A percentile compares a stretch with the other conserved stretches of the same genome.
Evolutionary conservation across 2,888 invertebrate species (phyloP).

Genomic region (Sturmia bella): DNA sequence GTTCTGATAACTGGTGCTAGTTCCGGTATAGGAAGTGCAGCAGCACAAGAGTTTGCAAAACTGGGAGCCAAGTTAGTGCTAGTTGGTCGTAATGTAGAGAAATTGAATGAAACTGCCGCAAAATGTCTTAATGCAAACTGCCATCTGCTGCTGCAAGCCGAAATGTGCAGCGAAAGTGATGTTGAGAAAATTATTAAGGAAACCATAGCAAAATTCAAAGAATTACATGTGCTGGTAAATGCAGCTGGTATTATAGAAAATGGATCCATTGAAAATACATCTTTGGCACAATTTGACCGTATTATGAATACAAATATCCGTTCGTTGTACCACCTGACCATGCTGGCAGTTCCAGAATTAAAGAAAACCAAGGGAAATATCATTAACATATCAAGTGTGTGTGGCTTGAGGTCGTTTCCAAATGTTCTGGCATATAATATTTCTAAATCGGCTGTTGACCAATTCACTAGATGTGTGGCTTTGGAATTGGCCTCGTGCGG

Average conservation of each 20-base stretch:
- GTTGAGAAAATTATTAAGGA: conserved; percentile 87
- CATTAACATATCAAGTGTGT: conserved; percentile 97
- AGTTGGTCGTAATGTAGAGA: conserved; percentile 87
- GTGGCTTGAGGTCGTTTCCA: conserved; percentile 93
- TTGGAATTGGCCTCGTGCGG: conserved; percentile 91
- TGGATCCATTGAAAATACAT: conserved; percentile 92
- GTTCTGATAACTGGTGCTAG: conserved; percentile 87
- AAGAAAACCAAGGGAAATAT: conserved; percentile 92
- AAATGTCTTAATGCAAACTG: conserved; percentile 82
- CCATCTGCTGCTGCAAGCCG: conserved; percentile 86
- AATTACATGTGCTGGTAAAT: conserved; percentile 91
- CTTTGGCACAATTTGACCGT: conserved; percentile 92
- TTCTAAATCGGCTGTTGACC: conserved; percentile 96
- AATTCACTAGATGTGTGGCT: conserved; percentile 95
- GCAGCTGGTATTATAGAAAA: conserved; percentile 92
- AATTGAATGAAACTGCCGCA: conserved; percentile 85
- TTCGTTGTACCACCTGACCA: conserved; percentile 90
- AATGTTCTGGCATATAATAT: conserved; percentile 94
- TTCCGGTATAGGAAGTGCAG: conserved; percentile 88
- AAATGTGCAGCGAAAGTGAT: conserved; percentile 88
- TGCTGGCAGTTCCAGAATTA: conserved; percentile 93
- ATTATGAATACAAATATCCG: conserved; percentile 95
- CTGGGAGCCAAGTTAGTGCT: conserved; percentile 85
- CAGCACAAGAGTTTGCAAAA: conserved; percentile 86
- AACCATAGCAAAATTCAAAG: conserved; percentile 88